These are phyloP conservation scores for Salarias fasciatus DNA, from an alignment of 2,797 vertebrate species.

Conservation along the genomic window DNA sequence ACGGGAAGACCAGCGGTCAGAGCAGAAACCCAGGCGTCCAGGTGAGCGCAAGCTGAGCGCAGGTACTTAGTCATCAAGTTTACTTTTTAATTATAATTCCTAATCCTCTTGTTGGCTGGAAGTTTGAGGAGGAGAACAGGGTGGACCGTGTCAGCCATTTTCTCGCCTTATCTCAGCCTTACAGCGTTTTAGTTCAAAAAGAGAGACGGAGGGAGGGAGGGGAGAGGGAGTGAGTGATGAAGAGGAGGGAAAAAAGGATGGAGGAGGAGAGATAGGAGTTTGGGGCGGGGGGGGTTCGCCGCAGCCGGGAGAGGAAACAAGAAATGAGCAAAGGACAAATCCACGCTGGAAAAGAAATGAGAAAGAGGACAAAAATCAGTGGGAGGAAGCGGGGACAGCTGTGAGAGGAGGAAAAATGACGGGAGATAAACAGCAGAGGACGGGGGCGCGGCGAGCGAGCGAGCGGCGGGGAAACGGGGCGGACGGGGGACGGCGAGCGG, in stretches of 20 bases:
- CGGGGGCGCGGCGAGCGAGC: background rate
- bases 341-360: background rate
- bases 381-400: slow-evolving; percentile 21
- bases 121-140: slow-evolving; percentile 67
- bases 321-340: slow-evolving; percentile 26
- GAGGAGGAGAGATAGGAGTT: slow-evolving; percentile 64
- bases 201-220: slow-evolving; percentile 41
- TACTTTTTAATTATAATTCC: slow-evolving; percentile 81
- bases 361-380: slow-evolving; percentile 38
- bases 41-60: no score
- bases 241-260: slow-evolving; percentile 55
- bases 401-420: no score
- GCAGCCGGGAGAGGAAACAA: slow-evolving; percentile 50
- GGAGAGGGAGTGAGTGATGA: slow-evolving; percentile 26
- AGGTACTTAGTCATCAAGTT: slow-evolving; percentile 80
- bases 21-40: no score
- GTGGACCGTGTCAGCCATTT: slow-evolving; percentile 77
- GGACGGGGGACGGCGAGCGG: slow-evolving; percentile 38
- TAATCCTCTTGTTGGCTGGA: slow-evolving; percentile 75
- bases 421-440: background rate
- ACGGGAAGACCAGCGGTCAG: no score
- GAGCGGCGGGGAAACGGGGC: slow-evolving; percentile 30
- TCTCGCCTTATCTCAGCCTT: slow-evolving; percentile 74
- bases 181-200: slow-evolving; percentile 76
- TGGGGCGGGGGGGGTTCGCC: background rate